Evolutionary conservation across 2,888 invertebrate species (phyloP).

Genomic region (Schrankia costaestrigalis): DNA sequence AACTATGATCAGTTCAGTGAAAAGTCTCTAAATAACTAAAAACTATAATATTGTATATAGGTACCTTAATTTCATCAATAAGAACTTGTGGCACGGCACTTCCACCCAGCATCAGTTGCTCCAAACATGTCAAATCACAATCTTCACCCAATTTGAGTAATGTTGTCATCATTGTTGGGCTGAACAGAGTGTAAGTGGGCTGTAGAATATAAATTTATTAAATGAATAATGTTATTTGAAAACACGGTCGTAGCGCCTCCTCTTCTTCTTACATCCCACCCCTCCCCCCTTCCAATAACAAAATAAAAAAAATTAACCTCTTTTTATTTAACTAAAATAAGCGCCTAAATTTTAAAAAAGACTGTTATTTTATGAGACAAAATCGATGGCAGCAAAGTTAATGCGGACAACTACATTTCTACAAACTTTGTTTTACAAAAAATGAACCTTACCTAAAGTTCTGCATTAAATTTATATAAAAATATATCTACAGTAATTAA

Average conservation of each 20-base stretch:
- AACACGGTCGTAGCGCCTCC: neutral
- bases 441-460: no score
- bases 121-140: constrained; percentile 55
- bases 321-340: no score
- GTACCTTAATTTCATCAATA: constrained; percentile 44
- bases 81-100: constrained; percentile 44
- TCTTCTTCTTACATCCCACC: neutral
- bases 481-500: no score
- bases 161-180: constrained; percentile 48
- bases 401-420: no score
- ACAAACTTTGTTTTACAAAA: no score
- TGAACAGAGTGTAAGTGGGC: constrained; percentile 42
- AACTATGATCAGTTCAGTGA: neutral
- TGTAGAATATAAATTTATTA: no score
- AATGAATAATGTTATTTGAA: neutral
- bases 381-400: no score
- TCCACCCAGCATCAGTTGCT: constrained; percentile 46
- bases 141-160: constrained; percentile 40
- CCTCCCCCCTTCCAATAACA: no score
- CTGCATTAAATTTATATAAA: no score
- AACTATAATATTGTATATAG: neutral
- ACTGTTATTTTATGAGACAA: no score
- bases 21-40: neutral
- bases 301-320: no score
- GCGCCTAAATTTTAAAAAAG: no score